phyloP scores from a whole-genome alignment of 2,797 vertebrate species.

The Avahi laniger region DNA sequence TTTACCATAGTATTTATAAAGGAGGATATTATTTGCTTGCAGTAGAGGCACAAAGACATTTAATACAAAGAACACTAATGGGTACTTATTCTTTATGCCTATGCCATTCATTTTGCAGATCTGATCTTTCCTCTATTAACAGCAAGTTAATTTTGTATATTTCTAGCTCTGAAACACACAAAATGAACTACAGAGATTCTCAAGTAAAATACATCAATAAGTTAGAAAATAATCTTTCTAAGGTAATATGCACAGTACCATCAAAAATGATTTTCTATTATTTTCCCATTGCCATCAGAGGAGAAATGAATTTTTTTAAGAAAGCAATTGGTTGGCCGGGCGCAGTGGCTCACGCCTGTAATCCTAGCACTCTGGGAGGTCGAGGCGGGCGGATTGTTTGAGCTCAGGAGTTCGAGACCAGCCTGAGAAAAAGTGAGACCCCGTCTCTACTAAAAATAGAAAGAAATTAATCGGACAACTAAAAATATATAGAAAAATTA shows the following conservation, averaged over 20 bases:
- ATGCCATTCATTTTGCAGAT: conserved; percentile 26
- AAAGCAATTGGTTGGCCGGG: neutral
- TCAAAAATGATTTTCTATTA: neutral
- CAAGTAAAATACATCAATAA: neutral
- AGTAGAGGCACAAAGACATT: neutral
- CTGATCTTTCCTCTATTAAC: conserved; percentile 19
- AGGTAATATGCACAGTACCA: neutral
- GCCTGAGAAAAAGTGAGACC: too few species aligned
- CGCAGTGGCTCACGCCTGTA: too few species aligned
- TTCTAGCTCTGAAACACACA: conserved; percentile 21
- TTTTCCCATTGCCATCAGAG: neutral
- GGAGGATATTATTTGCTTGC: neutral
- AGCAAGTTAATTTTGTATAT: conserved; percentile 3
- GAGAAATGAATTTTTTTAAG: neutral
- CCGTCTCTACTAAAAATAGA: too few species aligned
- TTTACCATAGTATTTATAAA: conserved; percentile 11
- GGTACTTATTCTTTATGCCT: neutral
- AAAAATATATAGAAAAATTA: too few species aligned
- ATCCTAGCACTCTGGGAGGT: too few species aligned
- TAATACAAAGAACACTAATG: neutral
- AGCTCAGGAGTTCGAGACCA: too few species aligned
- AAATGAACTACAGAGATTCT: conserved; percentile 4
- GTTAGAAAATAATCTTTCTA: conserved; percentile 6
- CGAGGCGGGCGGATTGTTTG: too few species aligned
- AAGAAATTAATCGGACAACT: too few species aligned